These are phyloP conservation scores for Hippoglossus stenolepis DNA, from an alignment of 2,113 vertebrate species.

Conservation along the genomic window DNA sequence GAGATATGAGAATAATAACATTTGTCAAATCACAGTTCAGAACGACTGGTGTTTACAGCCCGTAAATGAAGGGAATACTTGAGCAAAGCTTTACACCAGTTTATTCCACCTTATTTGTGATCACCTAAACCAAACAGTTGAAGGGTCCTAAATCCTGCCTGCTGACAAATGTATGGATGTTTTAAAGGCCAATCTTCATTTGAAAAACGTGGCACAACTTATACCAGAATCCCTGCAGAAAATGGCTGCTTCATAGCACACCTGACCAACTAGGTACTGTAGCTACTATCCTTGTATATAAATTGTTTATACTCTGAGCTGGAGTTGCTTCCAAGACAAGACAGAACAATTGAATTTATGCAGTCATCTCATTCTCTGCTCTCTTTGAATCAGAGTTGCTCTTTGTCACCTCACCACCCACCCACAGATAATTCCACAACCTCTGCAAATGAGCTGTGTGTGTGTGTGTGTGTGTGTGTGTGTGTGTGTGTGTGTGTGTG, in stretches of 20 bases:
- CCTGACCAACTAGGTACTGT: not conserved
- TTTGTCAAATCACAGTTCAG: not conserved
- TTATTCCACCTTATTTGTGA: not conserved
- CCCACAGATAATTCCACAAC: conserved; percentile 78
- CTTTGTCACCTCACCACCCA: conserved; percentile 65
- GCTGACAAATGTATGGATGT: too few species aligned
- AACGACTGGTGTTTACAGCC: not conserved
- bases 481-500: conserved; percentile 11
- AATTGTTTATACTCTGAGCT: not conserved
- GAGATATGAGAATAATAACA: not conserved
- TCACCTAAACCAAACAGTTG: not conserved
- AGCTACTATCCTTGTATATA: not conserved
- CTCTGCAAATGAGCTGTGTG: conserved; percentile 55
- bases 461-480: conserved; percentile 5
- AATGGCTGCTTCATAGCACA: too few species aligned
- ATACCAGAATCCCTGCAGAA: too few species aligned
- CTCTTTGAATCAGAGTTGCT: conserved; percentile 18
- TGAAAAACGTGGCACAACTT: too few species aligned
- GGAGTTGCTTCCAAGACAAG: conserved; percentile 24
- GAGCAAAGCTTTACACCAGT: not conserved
- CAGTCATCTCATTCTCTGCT: conserved; percentile 49
- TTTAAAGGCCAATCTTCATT: too few species aligned
- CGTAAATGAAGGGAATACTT: not conserved
- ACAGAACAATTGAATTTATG: conserved; percentile 31
- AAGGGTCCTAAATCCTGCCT: too few species aligned